Evolutionary conservation across 2,113 vertebrate species (phyloP).

Genomic region (Echinops telfairi): DNA sequence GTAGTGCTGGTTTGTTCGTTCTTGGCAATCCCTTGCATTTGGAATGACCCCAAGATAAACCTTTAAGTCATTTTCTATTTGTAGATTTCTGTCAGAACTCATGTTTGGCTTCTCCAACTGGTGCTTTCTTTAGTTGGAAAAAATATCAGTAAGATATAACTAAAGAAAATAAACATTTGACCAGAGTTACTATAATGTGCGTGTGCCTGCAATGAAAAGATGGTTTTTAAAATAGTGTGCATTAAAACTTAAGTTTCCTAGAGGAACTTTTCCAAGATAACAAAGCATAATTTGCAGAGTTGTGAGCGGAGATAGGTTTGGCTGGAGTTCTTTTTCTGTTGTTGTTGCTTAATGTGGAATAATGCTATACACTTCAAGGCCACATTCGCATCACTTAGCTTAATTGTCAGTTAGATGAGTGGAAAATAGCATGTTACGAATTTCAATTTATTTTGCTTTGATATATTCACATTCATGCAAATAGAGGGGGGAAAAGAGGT

Average conservation of each 20-base stretch:
- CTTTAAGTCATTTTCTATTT: slow-evolving; percentile 73
- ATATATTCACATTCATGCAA: slow-evolving; percentile 70
- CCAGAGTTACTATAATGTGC: slow-evolving; percentile 55
- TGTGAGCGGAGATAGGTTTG: slow-evolving; percentile 41
- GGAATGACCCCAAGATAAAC: slow-evolving; percentile 66
- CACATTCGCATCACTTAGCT: slow-evolving; percentile 76
- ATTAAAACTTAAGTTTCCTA: slow-evolving; percentile 61
- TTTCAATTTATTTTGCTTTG: slow-evolving; percentile 81
- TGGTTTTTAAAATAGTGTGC: slow-evolving; percentile 47
- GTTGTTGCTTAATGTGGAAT: slow-evolving; percentile 61
- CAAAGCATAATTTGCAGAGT: slow-evolving; percentile 59
- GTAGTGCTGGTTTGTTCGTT: slow-evolving; percentile 27
- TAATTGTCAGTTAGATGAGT: slow-evolving; percentile 80
- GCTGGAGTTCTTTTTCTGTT: slow-evolving; percentile 44
- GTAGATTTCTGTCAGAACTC: slow-evolving; percentile 59
- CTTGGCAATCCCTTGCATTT: slow-evolving; percentile 63
- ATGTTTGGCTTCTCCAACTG: slow-evolving; percentile 62
- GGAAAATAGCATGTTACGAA: slow-evolving; percentile 77
- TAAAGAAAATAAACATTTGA: slow-evolving; percentile 77
- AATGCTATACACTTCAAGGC: slow-evolving; percentile 72
- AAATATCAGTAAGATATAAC: slow-evolving; percentile 56
- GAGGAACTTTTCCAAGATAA: slow-evolving; percentile 67
- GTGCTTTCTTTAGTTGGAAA: slow-evolving; percentile 65
- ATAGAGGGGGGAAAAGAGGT: slow-evolving; percentile 40
- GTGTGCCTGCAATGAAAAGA: slow-evolving; percentile 48